Evolutionary conservation across 1,140 invertebrate species (phyloP).

Genomic region (Scaptomyza hsui): DNA sequence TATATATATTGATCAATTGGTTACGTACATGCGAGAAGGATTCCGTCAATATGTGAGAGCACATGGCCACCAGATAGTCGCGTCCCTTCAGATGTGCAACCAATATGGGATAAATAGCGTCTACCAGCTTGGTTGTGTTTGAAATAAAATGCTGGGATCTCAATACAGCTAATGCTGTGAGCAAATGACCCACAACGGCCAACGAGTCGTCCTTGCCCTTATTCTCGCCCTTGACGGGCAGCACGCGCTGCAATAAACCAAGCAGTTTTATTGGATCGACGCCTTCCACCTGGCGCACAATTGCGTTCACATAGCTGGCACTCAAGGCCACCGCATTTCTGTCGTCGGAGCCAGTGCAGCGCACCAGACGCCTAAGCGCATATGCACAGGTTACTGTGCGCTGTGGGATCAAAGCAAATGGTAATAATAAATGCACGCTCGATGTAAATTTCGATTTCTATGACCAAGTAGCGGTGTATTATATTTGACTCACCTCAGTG

Average conservation of each 20-base stretch:
- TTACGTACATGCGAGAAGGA: slow-evolving; percentile 33
- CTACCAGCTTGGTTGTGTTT: slow-evolving; percentile 16
- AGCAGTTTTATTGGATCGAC: slow-evolving; percentile 46
- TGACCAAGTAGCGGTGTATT: too few relatives aligned
- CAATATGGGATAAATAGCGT: slow-evolving; percentile 35
- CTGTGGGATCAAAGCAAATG: slow-evolving; percentile 14
- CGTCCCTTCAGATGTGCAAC: slow-evolving; percentile 45
- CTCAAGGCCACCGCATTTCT: slow-evolving; percentile 22
- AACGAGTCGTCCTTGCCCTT: slow-evolving; percentile 56
- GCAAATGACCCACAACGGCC: slow-evolving; percentile 59
- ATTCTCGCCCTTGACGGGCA: slow-evolving; percentile 37
- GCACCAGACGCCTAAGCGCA: slow-evolving; percentile 52
- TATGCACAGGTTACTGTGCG: slow-evolving; percentile 50
- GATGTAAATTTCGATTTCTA: too few relatives aligned
- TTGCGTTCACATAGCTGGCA: slow-evolving; percentile 37
- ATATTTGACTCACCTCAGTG: too few relatives aligned
- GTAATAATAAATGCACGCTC: too few relatives aligned
- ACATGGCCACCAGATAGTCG: slow-evolving; percentile 54
- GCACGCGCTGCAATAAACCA: slow-evolving; percentile 34
- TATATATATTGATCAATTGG: too few relatives aligned
- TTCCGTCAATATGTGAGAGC: slow-evolving; percentile 25
- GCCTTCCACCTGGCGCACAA: slow-evolving; percentile 31
- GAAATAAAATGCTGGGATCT: slow-evolving; percentile 26
- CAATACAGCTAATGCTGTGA: slow-evolving; percentile 35
- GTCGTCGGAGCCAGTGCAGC: slow-evolving; percentile 63